These are phyloP conservation scores for Ormyrus rosae DNA, from an alignment of 2,888 invertebrate genomes.

Conservation along the genomic window DNA sequence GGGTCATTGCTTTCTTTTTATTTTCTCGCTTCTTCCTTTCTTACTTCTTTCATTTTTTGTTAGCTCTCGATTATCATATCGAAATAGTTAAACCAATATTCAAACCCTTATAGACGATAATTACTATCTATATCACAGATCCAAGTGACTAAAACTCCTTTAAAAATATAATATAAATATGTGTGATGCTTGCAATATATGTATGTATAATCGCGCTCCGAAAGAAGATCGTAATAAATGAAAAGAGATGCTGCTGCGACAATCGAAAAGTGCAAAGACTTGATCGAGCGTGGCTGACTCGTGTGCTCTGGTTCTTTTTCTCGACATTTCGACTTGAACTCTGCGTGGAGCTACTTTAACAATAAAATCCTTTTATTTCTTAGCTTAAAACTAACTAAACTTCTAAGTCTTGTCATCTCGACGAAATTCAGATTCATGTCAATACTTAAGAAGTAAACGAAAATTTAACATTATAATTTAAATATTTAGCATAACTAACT, in stretches of 20 bases:
- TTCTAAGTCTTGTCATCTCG: conserved; percentile 49
- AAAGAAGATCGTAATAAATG: conserved; percentile 64
- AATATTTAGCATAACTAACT: conserved; percentile 43
- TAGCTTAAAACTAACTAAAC: conserved; percentile 40
- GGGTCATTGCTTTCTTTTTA: conserved; percentile 67
- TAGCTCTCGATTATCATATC: conserved; percentile 60
- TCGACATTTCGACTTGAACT: conserved; percentile 48
- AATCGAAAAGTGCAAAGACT: conserved; percentile 68
- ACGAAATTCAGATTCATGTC: conserved; percentile 45
- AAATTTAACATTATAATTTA: conserved; percentile 51
- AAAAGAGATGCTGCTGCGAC: conserved; percentile 68
- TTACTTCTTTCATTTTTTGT: conserved; percentile 52
- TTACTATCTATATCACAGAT: conserved; percentile 77
- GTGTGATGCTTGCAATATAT: conserved; percentile 70
- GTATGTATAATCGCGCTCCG: conserved; percentile 66
- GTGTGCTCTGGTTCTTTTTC: conserved; percentile 29
- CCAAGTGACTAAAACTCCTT: conserved; percentile 76
- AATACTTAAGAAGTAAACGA: conserved; percentile 49
- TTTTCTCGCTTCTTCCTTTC: conserved; percentile 45
- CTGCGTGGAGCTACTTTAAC: conserved; percentile 52
- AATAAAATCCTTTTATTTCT: conserved; percentile 21
- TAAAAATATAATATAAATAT: conserved; percentile 74
- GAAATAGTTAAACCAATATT: conserved; percentile 71
- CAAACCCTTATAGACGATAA: conserved; percentile 74
- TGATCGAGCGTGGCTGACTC: conserved; percentile 58